These are phyloP conservation scores for Tyrophagus putrescentiae DNA, from an alignment of 1,140 invertebrate genomes.

Conservation along the genomic window DNA sequence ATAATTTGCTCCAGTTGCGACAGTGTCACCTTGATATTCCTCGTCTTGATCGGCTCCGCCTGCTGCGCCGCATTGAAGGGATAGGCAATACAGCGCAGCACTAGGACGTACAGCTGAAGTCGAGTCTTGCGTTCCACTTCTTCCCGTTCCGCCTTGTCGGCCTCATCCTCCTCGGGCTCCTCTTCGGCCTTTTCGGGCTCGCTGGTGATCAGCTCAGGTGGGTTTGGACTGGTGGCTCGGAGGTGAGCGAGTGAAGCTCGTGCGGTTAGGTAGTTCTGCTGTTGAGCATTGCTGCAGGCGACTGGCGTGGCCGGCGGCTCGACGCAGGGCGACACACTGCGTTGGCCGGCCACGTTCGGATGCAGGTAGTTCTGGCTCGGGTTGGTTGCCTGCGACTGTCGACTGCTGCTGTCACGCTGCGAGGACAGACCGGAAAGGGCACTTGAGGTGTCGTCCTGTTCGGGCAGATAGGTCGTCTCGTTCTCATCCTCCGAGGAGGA, in stretches of 20 bases:
- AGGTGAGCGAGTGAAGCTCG: background rate
- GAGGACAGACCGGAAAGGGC: background rate
- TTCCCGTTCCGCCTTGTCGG: conserved; percentile 27
- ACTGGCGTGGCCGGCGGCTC: too few species aligned
- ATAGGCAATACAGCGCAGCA: conserved; percentile 92
- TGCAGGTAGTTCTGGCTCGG: background rate
- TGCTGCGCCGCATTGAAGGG: conserved; percentile 99
- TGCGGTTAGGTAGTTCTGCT: background rate
- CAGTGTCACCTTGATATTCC: conserved; percentile 84
- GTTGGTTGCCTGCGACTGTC: background rate
- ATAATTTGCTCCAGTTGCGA: conserved; percentile 89
- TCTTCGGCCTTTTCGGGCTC: background rate
- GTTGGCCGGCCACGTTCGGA: background rate
- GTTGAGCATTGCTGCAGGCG: conserved; percentile 13
- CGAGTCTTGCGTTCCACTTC: conserved; percentile 65
- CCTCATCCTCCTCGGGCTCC: background rate
- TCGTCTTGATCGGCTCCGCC: conserved; percentile 84
- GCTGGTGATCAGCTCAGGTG: background rate
- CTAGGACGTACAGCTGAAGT: conserved; percentile 94
- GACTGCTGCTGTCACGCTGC: background rate
- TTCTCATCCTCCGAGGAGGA: conserved; percentile 42
- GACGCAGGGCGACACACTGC: conserved; percentile 5
- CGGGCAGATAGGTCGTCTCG: conserved; percentile 30
- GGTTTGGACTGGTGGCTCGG: conserved; percentile 10
- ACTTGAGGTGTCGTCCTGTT: conserved; percentile 25